These are phyloP conservation scores for Drosophila recens DNA, from an alignment of 2,888 invertebrate genomes.

Conservation along the genomic window DNA sequence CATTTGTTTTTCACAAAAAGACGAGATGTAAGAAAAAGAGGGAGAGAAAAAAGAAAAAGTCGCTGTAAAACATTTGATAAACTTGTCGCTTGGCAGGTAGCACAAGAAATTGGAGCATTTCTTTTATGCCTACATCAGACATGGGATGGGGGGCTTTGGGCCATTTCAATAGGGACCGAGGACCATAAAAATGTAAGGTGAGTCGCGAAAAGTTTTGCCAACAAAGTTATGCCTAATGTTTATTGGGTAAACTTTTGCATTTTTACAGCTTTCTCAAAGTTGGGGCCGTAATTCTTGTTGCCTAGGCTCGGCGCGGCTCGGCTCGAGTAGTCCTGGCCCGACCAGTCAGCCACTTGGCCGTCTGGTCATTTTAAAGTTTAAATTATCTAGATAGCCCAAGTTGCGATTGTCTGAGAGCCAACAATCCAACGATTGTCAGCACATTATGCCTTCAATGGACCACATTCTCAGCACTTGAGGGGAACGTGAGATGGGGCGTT, in stretches of 20 bases:
- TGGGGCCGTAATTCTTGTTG: slow-evolving; percentile 53
- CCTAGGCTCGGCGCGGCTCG: slow-evolving; percentile 42
- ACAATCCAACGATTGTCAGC: slow-evolving; percentile 72
- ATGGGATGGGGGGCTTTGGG: not conserved
- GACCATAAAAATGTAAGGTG: slow-evolving; percentile 59
- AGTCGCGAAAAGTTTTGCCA: slow-evolving; percentile 50
- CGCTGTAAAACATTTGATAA: slow-evolving; percentile 63
- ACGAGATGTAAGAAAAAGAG: not conserved
- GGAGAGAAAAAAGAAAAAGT: slow-evolving; percentile 23
- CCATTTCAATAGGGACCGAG: slow-evolving; percentile 22
- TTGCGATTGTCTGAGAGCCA: slow-evolving; percentile 39
- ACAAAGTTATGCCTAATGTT: slow-evolving; percentile 76
- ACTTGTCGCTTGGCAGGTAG: slow-evolving; percentile 68
- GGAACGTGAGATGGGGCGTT: slow-evolving; percentile 11
- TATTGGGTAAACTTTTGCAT: slow-evolving; percentile 77
- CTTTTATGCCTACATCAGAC: slow-evolving; percentile 48
- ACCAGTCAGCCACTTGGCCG: slow-evolving; percentile 6
- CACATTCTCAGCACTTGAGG: slow-evolving; percentile 2
- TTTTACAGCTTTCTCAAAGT: slow-evolving; percentile 73
- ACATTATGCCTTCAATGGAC: slow-evolving; percentile 58
- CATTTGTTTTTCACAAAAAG: slow-evolving; percentile 47
- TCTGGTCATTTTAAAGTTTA: slow-evolving; percentile 74
- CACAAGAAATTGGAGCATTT: slow-evolving; percentile 37
- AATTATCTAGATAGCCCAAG: slow-evolving; percentile 66
- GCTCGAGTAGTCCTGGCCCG: no score